A percentile compares a stretch with the other conserved stretches of the same genome.
Conservation (phyloP, 35 echinoderm and acorn worm species). For the Heliocidaris erythrogramma region DNA sequence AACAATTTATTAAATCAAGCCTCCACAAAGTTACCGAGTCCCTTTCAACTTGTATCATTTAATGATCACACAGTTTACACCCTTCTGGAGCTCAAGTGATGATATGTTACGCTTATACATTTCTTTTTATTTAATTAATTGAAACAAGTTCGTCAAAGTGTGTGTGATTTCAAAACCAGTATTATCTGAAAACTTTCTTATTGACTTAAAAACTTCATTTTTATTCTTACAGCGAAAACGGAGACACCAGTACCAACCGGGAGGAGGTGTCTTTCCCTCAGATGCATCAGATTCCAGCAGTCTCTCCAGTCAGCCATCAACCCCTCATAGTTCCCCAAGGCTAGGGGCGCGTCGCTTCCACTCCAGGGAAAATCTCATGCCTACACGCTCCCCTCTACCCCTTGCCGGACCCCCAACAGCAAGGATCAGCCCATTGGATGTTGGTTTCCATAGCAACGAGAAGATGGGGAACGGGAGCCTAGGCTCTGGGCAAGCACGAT, state of each 20-base stretch:
- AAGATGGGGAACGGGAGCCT: conserved; percentile 31
- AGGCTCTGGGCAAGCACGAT: neutral
- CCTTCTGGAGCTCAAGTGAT: no score
- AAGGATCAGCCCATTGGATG: conserved; percentile 49
- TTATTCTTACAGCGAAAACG: conserved; percentile 58
- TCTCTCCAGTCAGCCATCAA: conserved; percentile 87
- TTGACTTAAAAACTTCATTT: neutral
- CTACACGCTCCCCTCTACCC: neutral
- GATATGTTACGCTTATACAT: no score
- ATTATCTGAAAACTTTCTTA: no score
- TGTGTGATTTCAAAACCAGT: no score
- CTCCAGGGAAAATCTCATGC: conserved; percentile 56
- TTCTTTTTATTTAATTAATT: no score
- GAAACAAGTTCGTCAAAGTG: no score
- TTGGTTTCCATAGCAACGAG: conserved; percentile 19
- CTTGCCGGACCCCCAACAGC: neutral
- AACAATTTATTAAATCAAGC: no score
- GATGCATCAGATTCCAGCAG: conserved; percentile 87
- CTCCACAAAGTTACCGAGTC: no score
- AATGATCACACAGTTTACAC: no score
- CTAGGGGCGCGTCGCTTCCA: conserved; percentile 63
- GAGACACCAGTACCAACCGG: neutral
- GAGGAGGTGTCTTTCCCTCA: conserved; percentile 50
- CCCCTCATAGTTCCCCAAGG: conserved; percentile 70
- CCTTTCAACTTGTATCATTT: no score